Evolutionary conservation across 2,797 vertebrate genomes (phyloP).

Genomic region (Xiphorhynchus erythropygius): DNA sequence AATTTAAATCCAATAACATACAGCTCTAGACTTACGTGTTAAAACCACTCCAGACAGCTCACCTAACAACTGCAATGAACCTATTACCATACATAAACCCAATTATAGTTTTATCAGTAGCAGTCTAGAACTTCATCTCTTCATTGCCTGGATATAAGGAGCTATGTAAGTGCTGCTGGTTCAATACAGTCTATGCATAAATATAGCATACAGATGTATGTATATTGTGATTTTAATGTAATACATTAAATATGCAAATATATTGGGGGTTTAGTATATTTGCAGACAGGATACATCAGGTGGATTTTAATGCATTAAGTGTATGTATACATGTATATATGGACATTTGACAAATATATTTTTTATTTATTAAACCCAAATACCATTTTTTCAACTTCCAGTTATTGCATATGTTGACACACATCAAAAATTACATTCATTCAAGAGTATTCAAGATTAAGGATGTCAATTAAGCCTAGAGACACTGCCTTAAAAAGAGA

Average conservation of each 20-base stretch:
- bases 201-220: not conserved
- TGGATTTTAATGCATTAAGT: not conserved
- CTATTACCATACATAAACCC: not conserved
- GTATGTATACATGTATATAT: not conserved
- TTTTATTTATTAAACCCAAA: not conserved
- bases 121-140: not conserved
- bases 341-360: not conserved
- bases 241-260: not conserved
- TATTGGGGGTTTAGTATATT: not conserved
- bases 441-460: not conserved
- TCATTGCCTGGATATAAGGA: not conserved
- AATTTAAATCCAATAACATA: conserved; percentile 41
- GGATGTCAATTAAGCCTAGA: not conserved
- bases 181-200: not conserved
- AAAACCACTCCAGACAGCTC: conserved; percentile 20
- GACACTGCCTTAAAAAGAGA: not conserved
- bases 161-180: not conserved
- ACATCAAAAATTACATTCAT: not conserved
- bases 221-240: not conserved
- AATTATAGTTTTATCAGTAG: not conserved
- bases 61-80: not conserved
- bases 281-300: not conserved
- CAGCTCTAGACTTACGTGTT: not conserved
- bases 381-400: not conserved
- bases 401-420: not conserved